Base-by-base conservation (phyloP, 2,797 vertebrate genomes). In the Pitangus sulphuratus region DNA sequence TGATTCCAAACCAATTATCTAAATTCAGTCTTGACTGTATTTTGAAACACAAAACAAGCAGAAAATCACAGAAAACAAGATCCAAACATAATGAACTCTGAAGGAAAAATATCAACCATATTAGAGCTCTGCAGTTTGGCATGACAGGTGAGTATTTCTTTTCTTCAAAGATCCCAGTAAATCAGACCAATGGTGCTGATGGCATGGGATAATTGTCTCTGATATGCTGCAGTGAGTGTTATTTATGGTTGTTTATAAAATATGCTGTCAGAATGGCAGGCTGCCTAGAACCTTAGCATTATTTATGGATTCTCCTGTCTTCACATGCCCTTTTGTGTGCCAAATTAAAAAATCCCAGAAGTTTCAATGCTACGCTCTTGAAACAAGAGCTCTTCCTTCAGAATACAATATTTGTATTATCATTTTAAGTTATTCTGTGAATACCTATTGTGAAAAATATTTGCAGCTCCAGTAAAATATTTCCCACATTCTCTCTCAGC, bases 211-310 rank as follows among this genome's bases (percentile, higher is more conserved):
- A 97, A 98, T 97, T 97, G 96, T 97, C 90, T 96, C 90, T 95
- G 97, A 97, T 97, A 95, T 40, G 89, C 89, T 83, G 58, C 96
- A 68, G 33, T 74, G 77, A 96, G 37, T 65, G 44, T 97, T 97
- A 97, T 97, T 98, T 98, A 97, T 95, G 85, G 54, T 71, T 97
- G 93, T 97, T 97, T 98, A 90, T 96, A 97, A 97, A 97, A 93
- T 94, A 96, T 54, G 60, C 91, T 97, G 95, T 97, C 95, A 96
- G 81, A 90, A 62, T 93, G 80, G 88, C 86, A 96, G 90, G 47
- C 86, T 97, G 90, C 82, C 65, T 82, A 95, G 84, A 77, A 97
- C 85, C 84, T 95, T 70, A 70, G 28, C 57, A n/a, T 79, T 97
- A 95, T 97, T 97, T 97, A 97, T 91, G 76, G 81, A 93, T 90